Percentiles rank a stretch among this genome's conserved stretches.
Evolutionary conservation across 1,140 invertebrate species (phyloP).

Genomic region (Drosophila ogumai): DNA sequence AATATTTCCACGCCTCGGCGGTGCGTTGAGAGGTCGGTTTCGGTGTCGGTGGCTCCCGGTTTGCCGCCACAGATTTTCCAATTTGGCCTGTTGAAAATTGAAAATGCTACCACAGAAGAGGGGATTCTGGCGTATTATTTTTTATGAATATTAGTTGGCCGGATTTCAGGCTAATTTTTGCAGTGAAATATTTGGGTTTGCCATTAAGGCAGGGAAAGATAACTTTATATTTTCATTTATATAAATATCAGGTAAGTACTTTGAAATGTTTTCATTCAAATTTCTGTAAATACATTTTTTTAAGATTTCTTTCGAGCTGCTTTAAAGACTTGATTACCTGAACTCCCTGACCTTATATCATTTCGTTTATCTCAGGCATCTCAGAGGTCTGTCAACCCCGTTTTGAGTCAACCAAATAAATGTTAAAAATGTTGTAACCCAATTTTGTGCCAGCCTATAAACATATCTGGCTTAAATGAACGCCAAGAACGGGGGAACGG

Average conservation of each 20-base stretch:
- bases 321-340: background rate
- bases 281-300: background rate
- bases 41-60: constrained; percentile 13
- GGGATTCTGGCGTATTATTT: constrained; percentile 32
- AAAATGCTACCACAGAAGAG: constrained; percentile 22
- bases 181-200: constrained; percentile 12
- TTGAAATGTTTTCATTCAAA: background rate
- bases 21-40: constrained; percentile 10
- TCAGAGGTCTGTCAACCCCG: constrained; percentile 18
- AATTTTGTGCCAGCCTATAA: constrained; percentile 47
- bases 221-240: constrained; percentile 17
- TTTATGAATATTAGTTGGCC: constrained; percentile 64
- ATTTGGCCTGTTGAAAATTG: constrained; percentile 53
- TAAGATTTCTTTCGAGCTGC: background rate
- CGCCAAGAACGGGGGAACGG: background rate
- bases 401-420: constrained; percentile 30
- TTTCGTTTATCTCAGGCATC: background rate
- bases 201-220: too few relatives aligned
- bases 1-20: constrained; percentile 63
- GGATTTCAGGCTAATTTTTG: constrained; percentile 46
- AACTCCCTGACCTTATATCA: background rate
- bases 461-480: constrained; percentile 45
- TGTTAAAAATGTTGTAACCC: constrained; percentile 47
- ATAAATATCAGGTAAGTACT: background rate
- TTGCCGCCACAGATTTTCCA: constrained; percentile 49